Conservation (phyloP, 2,888 invertebrate genomes). For the Volucella inflata region DNA sequence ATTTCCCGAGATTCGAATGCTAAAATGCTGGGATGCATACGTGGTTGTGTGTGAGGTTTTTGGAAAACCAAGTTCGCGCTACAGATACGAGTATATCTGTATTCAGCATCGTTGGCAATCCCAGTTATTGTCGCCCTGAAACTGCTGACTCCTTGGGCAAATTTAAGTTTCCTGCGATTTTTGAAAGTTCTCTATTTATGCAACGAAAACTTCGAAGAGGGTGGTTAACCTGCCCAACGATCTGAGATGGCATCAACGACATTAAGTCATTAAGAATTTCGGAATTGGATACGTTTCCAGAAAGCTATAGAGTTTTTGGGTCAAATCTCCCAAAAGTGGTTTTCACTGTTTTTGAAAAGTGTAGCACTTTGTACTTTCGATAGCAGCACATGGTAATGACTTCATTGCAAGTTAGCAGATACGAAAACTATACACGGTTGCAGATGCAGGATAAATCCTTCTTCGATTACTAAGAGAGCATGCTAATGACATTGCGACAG, state of each 20-base stretch:
- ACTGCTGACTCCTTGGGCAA: conserved; percentile 36
- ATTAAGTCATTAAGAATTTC: conserved; percentile 64
- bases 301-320: conserved; percentile 9
- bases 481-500: conserved; percentile 16
- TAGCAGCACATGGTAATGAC: neutral
- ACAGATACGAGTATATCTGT: conserved; percentile 18
- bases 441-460: neutral
- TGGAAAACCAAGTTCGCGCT: conserved; percentile 2
- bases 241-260: conserved; percentile 17
- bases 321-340: conserved; percentile 31
- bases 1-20: conserved; percentile 24
- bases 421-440: neutral
- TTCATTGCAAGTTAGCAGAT: neutral
- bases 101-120: neutral
- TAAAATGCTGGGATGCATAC: neutral
- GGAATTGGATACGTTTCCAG: conserved; percentile 40
- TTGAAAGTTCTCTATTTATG: conserved; percentile 47
- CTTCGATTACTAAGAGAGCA: neutral
- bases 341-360: conserved; percentile 34
- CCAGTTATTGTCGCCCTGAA: neutral
- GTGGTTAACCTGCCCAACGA: conserved; percentile 2
- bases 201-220: conserved; percentile 34
- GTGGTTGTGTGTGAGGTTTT: conserved; percentile 4
- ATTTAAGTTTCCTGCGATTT: conserved; percentile 41
- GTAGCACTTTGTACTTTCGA: conserved; percentile 14